These are phyloP conservation scores for Eclectus roratus DNA, from an alignment of 2,113 vertebrate species.

Conservation along the genomic window DNA sequence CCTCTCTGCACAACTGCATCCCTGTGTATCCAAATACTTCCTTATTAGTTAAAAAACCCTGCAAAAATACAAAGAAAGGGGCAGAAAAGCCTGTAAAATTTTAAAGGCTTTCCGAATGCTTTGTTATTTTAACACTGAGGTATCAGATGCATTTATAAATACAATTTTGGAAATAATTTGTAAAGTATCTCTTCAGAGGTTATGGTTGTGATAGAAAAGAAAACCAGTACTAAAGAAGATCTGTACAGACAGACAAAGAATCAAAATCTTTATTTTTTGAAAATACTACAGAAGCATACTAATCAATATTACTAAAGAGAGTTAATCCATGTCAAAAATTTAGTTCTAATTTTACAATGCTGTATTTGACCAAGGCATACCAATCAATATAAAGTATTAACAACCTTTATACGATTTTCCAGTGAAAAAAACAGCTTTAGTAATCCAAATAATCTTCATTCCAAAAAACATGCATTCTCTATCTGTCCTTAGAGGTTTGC, in stretches of 20 bases:
- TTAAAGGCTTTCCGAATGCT: not conserved
- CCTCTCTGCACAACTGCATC: not conserved
- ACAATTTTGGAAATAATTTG: not conserved
- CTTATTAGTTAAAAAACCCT: not conserved
- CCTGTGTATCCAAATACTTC: not conserved
- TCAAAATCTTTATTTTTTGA: not conserved
- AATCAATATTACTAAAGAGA: not conserved
- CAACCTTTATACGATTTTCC: not conserved
- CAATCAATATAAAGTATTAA: not conserved
- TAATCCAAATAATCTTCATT: not conserved
- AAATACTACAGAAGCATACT: not conserved
- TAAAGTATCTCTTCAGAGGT: not conserved
- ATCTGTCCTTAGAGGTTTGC: not conserved
- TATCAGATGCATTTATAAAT: not conserved
- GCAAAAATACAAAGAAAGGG: not conserved
- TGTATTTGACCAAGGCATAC: not conserved
- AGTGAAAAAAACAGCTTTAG: not conserved
- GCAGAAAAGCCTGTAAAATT: not conserved
- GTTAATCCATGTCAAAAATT: not conserved
- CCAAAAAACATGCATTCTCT: not conserved
- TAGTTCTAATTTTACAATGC: not conserved
- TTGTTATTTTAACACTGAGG: not conserved
- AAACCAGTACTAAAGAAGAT: not conserved
- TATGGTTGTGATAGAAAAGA: not conserved
- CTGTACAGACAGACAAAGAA: not conserved